phyloP scores from a whole-genome alignment of 1,140 invertebrate genomes.

The Hestina assimilis region DNA sequence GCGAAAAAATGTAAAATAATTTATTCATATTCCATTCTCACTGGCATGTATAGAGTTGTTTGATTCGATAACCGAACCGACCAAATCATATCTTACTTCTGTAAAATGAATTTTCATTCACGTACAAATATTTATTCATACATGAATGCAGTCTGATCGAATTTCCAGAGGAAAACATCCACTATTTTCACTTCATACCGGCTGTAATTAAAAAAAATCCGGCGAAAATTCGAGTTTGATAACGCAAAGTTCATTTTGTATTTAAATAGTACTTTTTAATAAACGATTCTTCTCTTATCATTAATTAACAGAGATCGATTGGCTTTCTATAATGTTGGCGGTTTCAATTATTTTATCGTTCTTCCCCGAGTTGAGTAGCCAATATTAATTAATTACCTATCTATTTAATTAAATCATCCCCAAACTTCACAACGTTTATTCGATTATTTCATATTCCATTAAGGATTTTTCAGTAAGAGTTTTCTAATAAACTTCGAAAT shows the following conservation, averaged over 20 bases:
- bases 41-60: constrained; percentile 10
- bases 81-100: constrained; percentile 25
- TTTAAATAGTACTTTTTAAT: constrained; percentile 37
- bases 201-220: constrained; percentile 19
- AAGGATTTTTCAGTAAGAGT: too few relatives aligned
- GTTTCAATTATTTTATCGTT: constrained; percentile 65
- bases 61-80: constrained; percentile 21
- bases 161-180: constrained; percentile 22
- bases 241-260: constrained; percentile 19
- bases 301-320: constrained; percentile 56
- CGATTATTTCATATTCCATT: too few relatives aligned
- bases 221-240: constrained; percentile 1
- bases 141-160: constrained; percentile 29
- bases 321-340: constrained; percentile 67
- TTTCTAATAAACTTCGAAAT: too few relatives aligned
- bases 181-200: constrained; percentile 18
- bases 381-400: constrained; percentile 68
- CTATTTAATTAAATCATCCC: constrained; percentile 59
- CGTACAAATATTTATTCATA: constrained; percentile 28
- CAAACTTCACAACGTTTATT: constrained; percentile 45
- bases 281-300: constrained; percentile 40
- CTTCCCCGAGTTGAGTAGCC: constrained; percentile 45
- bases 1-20: constrained; percentile 1
- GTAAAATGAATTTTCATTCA: constrained; percentile 29
- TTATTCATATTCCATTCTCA: constrained; percentile 10